These are phyloP conservation scores for Pangasius krempfi DNA, from an alignment of 2,797 vertebrate species.

Conservation along the genomic window DNA sequence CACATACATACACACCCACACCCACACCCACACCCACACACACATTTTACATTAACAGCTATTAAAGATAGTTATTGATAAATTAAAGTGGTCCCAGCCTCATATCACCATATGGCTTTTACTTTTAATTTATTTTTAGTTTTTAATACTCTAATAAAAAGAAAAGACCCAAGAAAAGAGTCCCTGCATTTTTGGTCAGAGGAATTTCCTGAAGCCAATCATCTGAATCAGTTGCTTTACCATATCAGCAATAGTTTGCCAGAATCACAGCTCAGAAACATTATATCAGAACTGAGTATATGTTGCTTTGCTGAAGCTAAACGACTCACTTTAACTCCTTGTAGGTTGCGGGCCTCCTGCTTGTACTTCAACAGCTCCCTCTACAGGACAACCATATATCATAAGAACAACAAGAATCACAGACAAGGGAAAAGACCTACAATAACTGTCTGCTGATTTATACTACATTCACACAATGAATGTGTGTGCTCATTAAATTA, in stretches of 20 bases:
- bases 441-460: not conserved
- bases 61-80: no score
- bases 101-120: no score
- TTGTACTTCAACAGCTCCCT: constrained; percentile 91
- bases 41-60: no score
- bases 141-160: not conserved
- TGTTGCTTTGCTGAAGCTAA: not conserved
- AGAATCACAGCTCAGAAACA: not conserved
- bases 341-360: constrained; percentile 91
- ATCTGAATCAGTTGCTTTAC: not conserved
- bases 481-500: not conserved
- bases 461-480: not conserved
- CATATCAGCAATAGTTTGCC: not conserved
- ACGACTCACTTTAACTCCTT: constrained; percentile 88
- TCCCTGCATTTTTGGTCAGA: not conserved
- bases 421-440: not conserved
- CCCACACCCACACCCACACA: no score
- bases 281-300: not conserved
- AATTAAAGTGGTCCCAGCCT: no score
- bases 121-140: no score
- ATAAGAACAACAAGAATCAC: constrained; percentile 20
- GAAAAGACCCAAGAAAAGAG: not conserved
- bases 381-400: constrained; percentile 67
- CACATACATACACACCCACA: no score
- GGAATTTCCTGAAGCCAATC: not conserved